Base-by-base conservation (phyloP, 2,113 vertebrate species). In the Labeo catla region DNA sequence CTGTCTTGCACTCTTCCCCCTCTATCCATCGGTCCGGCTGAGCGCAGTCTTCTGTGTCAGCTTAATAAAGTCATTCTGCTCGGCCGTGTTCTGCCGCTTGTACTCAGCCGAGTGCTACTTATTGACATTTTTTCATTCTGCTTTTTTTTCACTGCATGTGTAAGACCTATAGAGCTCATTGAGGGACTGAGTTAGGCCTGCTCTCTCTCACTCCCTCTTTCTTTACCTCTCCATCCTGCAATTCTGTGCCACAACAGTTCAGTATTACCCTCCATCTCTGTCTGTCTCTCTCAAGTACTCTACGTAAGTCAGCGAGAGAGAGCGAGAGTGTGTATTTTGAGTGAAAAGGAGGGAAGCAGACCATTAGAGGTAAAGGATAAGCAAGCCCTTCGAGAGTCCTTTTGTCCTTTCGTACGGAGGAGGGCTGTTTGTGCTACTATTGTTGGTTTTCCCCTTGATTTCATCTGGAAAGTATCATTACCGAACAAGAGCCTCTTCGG, bases 101-200 rank as follows among this genome's bases (percentile, higher is more conserved):
- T 76, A 89, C 83, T 91, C 91, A 89, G 90, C 91, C 90, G 77
- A 86, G 59, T 88, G 84, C 84, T 84, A 86, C 54, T 86, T 88
- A 86, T 83, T 88, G 76, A 65, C 63, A 79, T 77, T 84, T 88
- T 86, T 86, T 88, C 72, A 39, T 83, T 86, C 83, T 72, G 76
- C 76, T 76, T 80, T 88, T 87, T 89, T 88, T 66, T n/a, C 81
- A 3, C 68, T 84, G 86, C 84, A 82, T 88, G 83, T 81, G 85
- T 86, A 85, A 90, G 88, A 84, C 77, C 76, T 80, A 83, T 73
- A 77, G 76, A 36, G 59, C 84, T 59, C 77, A 21, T 12, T 45
- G 81, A 86, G 49, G 84, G 70, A 74, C 34, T 78, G 63, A 68
- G 43, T 81, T 68, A 63, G 43, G 8, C 66, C 84, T 76, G 21